Evolutionary conservation across 2,113 vertebrate genomes (phyloP).

Genomic region (Gambusia affinis): DNA sequence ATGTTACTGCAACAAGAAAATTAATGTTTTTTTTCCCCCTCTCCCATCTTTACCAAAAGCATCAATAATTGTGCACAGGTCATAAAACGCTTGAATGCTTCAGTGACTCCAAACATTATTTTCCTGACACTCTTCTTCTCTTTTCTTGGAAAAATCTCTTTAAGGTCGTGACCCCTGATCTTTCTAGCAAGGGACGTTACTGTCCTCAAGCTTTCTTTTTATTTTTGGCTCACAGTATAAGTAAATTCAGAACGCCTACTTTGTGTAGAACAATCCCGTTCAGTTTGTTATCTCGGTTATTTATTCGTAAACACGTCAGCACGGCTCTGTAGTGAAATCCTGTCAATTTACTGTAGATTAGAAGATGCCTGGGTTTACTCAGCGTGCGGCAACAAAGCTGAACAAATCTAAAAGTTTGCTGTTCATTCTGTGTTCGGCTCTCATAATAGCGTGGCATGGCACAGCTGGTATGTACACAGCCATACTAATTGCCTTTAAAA

Average conservation of each 20-base stretch:
- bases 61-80: background rate
- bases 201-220: background rate
- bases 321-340: background rate
- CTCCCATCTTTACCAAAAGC: background rate
- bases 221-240: background rate
- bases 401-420: constrained; percentile 39
- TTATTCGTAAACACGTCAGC: background rate
- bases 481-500: constrained; percentile 3
- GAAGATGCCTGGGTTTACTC: background rate
- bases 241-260: background rate
- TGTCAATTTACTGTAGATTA: constrained; percentile 27
- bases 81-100: background rate
- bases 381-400: constrained; percentile 1
- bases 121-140: background rate
- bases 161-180: background rate
- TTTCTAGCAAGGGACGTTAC: background rate
- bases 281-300: constrained; percentile 2
- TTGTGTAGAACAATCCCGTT: background rate
- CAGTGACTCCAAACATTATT: background rate
- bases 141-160: background rate
- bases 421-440: constrained; percentile 32
- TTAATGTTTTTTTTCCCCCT: background rate
- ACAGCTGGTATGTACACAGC: constrained; percentile 43
- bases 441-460: constrained; percentile 10
- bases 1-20: background rate